A percentile compares a stretch with the other conserved stretches of the same genome.
These are phyloP conservation scores for Rhamphomyia laevipes DNA, from an alignment of 2,888 invertebrate species.

Conservation along the genomic window DNA sequence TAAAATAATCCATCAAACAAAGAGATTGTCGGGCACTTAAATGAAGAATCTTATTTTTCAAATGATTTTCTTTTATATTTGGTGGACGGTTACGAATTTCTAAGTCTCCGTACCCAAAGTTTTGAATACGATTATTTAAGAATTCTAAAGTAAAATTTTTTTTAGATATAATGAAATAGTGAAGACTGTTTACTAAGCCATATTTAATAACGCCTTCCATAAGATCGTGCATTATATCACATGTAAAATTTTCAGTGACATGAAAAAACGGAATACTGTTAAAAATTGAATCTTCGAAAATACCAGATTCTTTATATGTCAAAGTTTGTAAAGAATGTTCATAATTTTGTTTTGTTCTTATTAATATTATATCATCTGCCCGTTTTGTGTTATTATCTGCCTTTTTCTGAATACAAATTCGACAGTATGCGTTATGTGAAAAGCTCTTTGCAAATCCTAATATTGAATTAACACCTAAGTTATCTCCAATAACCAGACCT, in stretches of 20 bases:
- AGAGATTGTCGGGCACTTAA: not conserved
- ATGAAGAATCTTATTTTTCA: not conserved
- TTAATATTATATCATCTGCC: not conserved
- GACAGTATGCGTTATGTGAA: constrained; percentile 3
- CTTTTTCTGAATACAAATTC: not conserved
- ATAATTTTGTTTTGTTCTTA: not conserved
- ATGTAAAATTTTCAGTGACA: constrained; percentile 5
- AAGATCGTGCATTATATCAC: constrained; percentile 10
- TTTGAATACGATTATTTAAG: constrained; percentile 5
- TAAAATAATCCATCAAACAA: not conserved
- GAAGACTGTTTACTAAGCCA: constrained; percentile 5
- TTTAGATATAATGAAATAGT: constrained; percentile 2
- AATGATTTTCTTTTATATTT: not conserved
- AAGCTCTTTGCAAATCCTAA: constrained; percentile 3
- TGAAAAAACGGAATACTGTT: constrained; percentile 7
- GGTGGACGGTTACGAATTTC: constrained; percentile 4
- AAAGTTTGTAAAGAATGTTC: not conserved
- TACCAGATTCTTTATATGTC: not conserved
- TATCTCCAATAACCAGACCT: constrained; percentile 5
- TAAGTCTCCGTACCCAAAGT: constrained; percentile 5
- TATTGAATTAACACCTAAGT: constrained; percentile 2
- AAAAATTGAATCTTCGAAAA: constrained; percentile 5
- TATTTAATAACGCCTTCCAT: constrained; percentile 10
- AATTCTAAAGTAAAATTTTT: constrained; percentile 5
- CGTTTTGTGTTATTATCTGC: not conserved